These are phyloP conservation scores for Tarsius wallacei DNA, from an alignment of 2,797 vertebrate genomes.

Conservation along the genomic window DNA sequence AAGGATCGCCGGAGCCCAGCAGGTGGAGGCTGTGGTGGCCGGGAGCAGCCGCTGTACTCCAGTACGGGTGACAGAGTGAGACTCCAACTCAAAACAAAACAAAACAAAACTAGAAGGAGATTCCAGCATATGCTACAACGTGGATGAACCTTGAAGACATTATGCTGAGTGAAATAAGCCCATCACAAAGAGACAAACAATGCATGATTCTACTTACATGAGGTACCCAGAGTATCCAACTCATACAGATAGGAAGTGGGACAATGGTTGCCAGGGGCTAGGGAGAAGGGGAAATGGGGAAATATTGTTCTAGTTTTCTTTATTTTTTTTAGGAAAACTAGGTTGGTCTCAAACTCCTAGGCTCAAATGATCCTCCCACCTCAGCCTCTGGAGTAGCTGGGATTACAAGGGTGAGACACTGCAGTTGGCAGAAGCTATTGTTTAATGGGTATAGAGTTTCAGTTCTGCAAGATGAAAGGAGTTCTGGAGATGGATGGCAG, in stretches of 20 bases:
- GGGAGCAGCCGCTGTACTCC: too few relatives aligned
- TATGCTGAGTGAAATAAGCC: neutral
- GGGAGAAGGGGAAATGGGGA: neutral
- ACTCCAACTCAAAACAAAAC: too few relatives aligned
- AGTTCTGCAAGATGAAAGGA: neutral
- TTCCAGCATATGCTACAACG: neutral
- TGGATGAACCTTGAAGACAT: neutral
- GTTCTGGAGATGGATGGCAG: neutral
- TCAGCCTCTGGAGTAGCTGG: neutral
- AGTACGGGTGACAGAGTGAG: too few relatives aligned
- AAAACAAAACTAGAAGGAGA: neutral
- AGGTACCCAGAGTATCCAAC: neutral
- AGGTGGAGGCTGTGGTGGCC: too few relatives aligned
- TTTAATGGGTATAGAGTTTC: neutral
- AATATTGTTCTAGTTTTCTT: neutral
- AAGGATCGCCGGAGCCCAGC: too few relatives aligned
- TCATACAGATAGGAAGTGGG: neutral
- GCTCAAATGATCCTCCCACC: neutral
- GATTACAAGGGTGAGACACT: neutral
- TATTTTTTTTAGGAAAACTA: neutral
- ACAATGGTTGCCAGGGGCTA: neutral
- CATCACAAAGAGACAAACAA: neutral
- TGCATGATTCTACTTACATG: neutral
- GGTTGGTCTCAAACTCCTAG: neutral
- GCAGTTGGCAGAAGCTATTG: neutral